These are phyloP conservation scores for Euzetes globulus DNA, from an alignment of 2,888 invertebrate species.

Conservation along the genomic window DNA sequence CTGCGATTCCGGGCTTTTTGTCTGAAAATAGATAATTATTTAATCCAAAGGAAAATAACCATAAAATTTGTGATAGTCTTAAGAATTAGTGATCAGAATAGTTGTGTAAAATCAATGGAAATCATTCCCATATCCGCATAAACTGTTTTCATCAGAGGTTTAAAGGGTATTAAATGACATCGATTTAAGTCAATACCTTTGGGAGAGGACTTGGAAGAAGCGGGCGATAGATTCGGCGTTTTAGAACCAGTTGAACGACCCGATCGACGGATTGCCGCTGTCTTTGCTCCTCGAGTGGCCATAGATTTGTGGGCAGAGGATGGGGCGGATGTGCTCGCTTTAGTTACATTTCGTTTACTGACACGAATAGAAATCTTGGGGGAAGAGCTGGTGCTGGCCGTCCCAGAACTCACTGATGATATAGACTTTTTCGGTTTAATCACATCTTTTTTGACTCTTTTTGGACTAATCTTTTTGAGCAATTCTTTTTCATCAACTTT, in stretches of 20 bases:
- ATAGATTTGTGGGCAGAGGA: neutral
- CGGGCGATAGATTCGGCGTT: conserved; percentile 6
- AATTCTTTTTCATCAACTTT: conserved; percentile 40
- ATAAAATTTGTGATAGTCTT: too few species aligned
- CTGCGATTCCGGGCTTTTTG: conserved; percentile 19
- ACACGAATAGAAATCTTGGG: neutral
- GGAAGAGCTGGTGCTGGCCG: neutral
- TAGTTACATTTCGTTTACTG: neutral
- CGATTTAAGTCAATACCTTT: conserved; percentile 26
- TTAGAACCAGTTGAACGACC: conserved; percentile 2
- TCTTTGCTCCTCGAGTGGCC: neutral
- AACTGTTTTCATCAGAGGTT: neutral
- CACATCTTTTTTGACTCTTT: neutral
- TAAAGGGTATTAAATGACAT: too few species aligned
- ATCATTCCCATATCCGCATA: conserved; percentile 12
- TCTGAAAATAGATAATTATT: neutral
- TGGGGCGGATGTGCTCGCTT: neutral
- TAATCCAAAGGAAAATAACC: too few species aligned
- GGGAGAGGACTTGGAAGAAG: neutral
- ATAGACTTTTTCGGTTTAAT: neutral
- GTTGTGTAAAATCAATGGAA: neutral
- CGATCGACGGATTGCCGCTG: neutral
- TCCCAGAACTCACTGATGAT: neutral
- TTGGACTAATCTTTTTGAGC: conserved; percentile 32
- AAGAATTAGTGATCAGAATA: neutral